Percentiles rank a stretch among this genome's conserved stretches.
phyloP scores from a whole-genome alignment of 2,888 invertebrate species.

The Erebia palarica region DNA sequence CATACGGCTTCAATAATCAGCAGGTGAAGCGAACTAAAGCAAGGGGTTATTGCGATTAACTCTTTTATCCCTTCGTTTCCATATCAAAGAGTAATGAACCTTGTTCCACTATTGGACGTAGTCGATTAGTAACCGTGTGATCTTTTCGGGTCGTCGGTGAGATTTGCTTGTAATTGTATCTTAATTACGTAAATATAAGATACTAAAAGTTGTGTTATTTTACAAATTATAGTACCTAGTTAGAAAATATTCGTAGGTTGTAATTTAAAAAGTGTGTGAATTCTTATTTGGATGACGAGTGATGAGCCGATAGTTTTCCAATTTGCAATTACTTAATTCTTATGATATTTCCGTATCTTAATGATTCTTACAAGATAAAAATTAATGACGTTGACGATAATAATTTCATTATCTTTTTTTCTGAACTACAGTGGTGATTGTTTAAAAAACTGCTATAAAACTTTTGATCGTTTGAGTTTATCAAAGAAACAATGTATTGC shows the following conservation, averaged over 20 bases:
- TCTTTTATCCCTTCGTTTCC: slow-evolving; percentile 82
- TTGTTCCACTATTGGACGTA: slow-evolving; percentile 74
- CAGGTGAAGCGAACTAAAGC: slow-evolving; percentile 81
- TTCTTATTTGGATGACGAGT: slow-evolving; percentile 14
- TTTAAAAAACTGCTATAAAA: neutral
- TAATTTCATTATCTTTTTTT: slow-evolving; percentile 4
- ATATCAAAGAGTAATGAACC: slow-evolving; percentile 82
- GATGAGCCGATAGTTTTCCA: slow-evolving; percentile 25
- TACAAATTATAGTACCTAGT: neutral
- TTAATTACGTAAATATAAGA: neutral
- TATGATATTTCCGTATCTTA: slow-evolving; percentile 13
- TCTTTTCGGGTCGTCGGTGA: slow-evolving; percentile 49
- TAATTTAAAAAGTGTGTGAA: neutral
- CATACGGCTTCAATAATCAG: slow-evolving; percentile 82
- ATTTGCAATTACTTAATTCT: slow-evolving; percentile 27
- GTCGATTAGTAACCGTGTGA: slow-evolving; percentile 76
- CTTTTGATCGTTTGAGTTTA: slow-evolving; percentile 43
- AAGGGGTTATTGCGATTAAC: slow-evolving; percentile 82
- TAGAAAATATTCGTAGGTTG: neutral
- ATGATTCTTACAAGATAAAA: slow-evolving; percentile 41
- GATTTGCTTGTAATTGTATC: slow-evolving; percentile 25
- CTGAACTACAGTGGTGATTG: neutral
- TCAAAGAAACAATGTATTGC: slow-evolving; percentile 62
- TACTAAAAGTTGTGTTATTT: neutral
- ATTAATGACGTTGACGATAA: slow-evolving; percentile 13